Evolutionary conservation across 2,113 vertebrate species (phyloP), one percentile per base, ranked within the genome.

Genomic region (Aphelocoma coerulescens): DNA sequence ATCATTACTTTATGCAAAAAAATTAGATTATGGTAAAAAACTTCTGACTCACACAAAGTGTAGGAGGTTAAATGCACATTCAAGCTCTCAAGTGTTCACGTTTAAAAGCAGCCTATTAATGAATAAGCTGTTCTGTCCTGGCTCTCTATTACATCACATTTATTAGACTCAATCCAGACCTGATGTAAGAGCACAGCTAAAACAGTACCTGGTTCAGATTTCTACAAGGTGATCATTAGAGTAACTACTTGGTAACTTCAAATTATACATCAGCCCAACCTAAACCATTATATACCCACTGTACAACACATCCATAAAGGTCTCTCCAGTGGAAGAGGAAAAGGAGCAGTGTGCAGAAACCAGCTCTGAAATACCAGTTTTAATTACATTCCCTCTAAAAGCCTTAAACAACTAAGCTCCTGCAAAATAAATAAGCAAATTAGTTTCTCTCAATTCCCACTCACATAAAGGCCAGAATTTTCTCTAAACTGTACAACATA

Each of bases 1-100:
- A 94, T 55, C 90, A 93, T 90, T 85, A 59, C 51, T 90, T 91
- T 44, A 88, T 83, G 75, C 22, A 76, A 83, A 85, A 96, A 73
- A 91, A 65, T n/a, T 55, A 71, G 35, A 41, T 46, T 74, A 79
- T 32, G 41, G 75, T 67, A 67, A 89, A 92, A 83, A 32, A 39
- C 39, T 86, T 93, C 18, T 91, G 90, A 93, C 46, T 95, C 78
- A 77, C 16, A 49, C 6, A 0, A 39, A 83, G 41, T 71, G 65
- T 80, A 77, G 65, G 78, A 94, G 65, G 90, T 83, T 90, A 93
- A 91, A 94, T 16, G 68, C 51, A 95, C 58, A 71, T 84, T 81
- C 35, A 86, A 35, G 79, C 43, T 76, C 74, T 73, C 67, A 80
- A 66, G 54, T 59, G 32, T 30, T 83, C 52, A 48, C 52, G 46